phyloP scores from a whole-genome alignment of 2,797 vertebrate species.

The Pangasius macronema region DNA sequence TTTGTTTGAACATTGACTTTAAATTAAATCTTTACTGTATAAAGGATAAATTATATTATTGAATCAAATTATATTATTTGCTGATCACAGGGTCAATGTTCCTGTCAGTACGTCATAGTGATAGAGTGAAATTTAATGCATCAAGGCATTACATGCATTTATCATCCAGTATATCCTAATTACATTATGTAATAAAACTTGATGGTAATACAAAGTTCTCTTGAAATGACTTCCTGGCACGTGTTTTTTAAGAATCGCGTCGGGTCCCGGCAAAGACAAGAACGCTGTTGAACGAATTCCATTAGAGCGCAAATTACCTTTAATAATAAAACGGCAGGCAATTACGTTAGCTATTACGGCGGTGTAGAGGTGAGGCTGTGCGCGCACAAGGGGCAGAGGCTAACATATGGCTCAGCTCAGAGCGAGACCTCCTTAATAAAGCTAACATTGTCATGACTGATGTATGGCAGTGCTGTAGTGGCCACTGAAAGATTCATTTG shows the following conservation, averaged over 20 bases:
- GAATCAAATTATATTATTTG: too few species aligned
- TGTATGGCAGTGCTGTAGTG: constrained; percentile 73
- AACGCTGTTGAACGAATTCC: constrained; percentile 76
- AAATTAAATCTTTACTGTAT: too few species aligned
- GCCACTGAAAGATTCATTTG: constrained; percentile 81
- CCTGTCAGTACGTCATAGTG: neutral
- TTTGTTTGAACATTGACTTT: too few species aligned
- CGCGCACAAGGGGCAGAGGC: constrained; percentile 68
- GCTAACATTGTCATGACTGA: constrained; percentile 79
- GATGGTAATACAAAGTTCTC: constrained; percentile 19
- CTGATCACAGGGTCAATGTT: constrained; percentile 9
- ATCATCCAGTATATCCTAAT: constrained; percentile 22
- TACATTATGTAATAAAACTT: constrained; percentile 34
- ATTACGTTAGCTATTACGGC: constrained; percentile 74
- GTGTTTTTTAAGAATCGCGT: constrained; percentile 48
- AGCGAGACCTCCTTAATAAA: constrained; percentile 74
- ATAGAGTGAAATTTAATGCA: constrained; percentile 12
- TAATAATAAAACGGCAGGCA: constrained; percentile 83
- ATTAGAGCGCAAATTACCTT: constrained; percentile 79
- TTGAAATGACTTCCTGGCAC: constrained; percentile 34
- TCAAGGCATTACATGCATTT: constrained; percentile 11
- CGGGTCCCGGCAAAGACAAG: constrained; percentile 45
- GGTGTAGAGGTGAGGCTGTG: constrained; percentile 72
- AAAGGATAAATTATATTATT: too few species aligned
- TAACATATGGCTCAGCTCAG: constrained; percentile 79